Conservation (phyloP, 2,113 vertebrate genomes). For the Phycodurus eques region DNA sequence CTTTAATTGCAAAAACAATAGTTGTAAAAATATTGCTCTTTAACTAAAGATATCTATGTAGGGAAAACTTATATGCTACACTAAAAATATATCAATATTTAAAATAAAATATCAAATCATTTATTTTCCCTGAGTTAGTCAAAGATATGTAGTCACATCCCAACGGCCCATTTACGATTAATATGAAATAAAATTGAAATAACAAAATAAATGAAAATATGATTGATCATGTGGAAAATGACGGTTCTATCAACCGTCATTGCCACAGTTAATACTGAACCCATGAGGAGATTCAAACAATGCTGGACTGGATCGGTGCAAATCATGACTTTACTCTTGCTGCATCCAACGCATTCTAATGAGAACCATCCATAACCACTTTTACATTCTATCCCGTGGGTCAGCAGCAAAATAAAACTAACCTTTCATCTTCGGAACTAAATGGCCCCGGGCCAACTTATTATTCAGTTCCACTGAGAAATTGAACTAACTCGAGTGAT, state of each 20-base stretch:
- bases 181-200: not conserved
- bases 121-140: too few relatives aligned
- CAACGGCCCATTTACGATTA: not conserved
- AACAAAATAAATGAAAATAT: not conserved
- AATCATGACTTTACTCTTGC: not conserved
- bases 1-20: too few relatives aligned
- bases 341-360: constrained; percentile 49
- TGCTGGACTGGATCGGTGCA: not conserved
- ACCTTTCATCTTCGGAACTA: constrained; percentile 61
- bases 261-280: too few relatives aligned
- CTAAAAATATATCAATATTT: too few relatives aligned
- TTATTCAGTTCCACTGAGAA: constrained; percentile 39
- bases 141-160: not conserved
- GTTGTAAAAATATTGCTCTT: too few relatives aligned
- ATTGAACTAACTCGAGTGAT: constrained; percentile 36
- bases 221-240: too few relatives aligned
- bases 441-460: constrained; percentile 42
- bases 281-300: not conserved
- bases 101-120: too few relatives aligned
- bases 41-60: too few relatives aligned
- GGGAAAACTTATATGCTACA: too few relatives aligned
- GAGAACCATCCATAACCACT: constrained; percentile 41
- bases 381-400: constrained; percentile 33
- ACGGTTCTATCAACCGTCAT: too few relatives aligned
- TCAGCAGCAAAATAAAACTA: constrained; percentile 40